Percentiles rank a stretch among this genome's conserved stretches.
Evolutionary conservation across 1,140 invertebrate genomes (phyloP).

Genomic region (Pogonomyrmex californicus): DNA sequence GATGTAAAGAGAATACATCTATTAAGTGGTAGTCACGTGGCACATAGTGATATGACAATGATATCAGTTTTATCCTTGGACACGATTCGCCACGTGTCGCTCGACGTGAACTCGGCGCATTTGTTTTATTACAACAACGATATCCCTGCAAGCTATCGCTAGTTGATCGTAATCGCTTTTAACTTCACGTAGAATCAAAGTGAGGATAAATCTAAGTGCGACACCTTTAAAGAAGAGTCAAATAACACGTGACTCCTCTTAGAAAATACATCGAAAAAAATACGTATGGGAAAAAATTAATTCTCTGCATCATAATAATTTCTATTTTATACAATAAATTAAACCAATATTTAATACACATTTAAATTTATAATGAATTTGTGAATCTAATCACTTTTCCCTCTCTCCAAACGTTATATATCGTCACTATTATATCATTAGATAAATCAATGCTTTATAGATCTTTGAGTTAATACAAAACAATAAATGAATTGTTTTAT

Average conservation of each 20-base stretch:
- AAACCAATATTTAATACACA: neutral
- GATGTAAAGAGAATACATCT: conserved; percentile 81
- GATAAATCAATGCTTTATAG: no score
- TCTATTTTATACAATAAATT: neutral
- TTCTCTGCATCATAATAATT: neutral
- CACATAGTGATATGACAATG: conserved; percentile 80
- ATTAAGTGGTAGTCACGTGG: conserved; percentile 84
- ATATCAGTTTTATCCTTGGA: conserved; percentile 82
- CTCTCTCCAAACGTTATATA: neutral
- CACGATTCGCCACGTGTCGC: conserved; percentile 82
- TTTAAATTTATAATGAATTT: neutral
- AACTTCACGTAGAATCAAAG: conserved; percentile 70
- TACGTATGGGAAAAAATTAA: neutral
- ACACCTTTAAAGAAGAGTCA: neutral
- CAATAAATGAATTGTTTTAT: no score
- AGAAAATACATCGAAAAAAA: neutral
- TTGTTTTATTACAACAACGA: conserved; percentile 80
- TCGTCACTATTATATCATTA: no score
- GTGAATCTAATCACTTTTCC: neutral
- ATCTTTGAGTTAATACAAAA: no score
- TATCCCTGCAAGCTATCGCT: conserved; percentile 59
- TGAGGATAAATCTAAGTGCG: conserved; percentile 8
- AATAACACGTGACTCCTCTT: neutral
- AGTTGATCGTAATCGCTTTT: conserved; percentile 84
- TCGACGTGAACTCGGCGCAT: conserved; percentile 79